Evolutionary conservation across 2,888 invertebrate genomes (phyloP).

Genomic region (Cheilosia pagana): DNA sequence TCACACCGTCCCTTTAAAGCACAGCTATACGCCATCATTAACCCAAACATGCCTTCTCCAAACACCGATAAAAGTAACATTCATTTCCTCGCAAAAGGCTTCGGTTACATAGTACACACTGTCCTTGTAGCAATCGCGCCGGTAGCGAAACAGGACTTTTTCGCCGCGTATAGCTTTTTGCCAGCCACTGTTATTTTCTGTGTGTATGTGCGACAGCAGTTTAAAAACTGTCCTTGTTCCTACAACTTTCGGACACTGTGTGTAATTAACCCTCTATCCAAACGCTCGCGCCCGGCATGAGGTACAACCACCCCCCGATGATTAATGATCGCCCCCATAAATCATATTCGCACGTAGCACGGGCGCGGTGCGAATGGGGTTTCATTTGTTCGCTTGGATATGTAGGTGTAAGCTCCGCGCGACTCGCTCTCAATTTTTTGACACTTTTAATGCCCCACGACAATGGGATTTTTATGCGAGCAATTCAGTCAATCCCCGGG

Average conservation of each 20-base stretch:
- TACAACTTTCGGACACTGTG: slow-evolving; percentile 49
- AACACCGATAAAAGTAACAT: slow-evolving; percentile 72
- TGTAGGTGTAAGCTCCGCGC: slow-evolving; percentile 35
- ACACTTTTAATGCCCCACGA: slow-evolving; percentile 71
- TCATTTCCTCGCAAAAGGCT: slow-evolving; percentile 60
- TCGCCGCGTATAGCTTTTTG: slow-evolving; percentile 50
- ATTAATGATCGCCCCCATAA: slow-evolving; percentile 69
- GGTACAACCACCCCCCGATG: slow-evolving; percentile 66
- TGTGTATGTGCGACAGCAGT: slow-evolving; percentile 21
- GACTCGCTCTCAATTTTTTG: slow-evolving; percentile 61
- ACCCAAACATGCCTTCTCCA: slow-evolving; percentile 73
- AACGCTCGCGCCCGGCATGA: slow-evolving; percentile 30
- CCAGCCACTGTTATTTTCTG: slow-evolving; percentile 36
- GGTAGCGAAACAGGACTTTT: slow-evolving; percentile 30
- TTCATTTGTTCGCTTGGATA: slow-evolving; percentile 6
- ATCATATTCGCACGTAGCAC: slow-evolving; percentile 69
- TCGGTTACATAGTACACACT: slow-evolving; percentile 38
- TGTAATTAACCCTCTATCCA: slow-evolving; percentile 72
- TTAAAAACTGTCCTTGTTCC: slow-evolving; percentile 49
- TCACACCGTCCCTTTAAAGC: slow-evolving; percentile 64
- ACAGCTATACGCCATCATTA: slow-evolving; percentile 65
- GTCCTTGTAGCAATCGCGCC: slow-evolving; percentile 27
- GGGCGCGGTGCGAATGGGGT: slow-evolving; percentile 12
- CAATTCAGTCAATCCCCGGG: slow-evolving; percentile 73
- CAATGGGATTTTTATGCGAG: slow-evolving; percentile 74